Evolutionary conservation across 2,113 vertebrate genomes (phyloP), one percentile per base, ranked within the genome.

Genomic region (Choloepus hoffmanni): DNA sequence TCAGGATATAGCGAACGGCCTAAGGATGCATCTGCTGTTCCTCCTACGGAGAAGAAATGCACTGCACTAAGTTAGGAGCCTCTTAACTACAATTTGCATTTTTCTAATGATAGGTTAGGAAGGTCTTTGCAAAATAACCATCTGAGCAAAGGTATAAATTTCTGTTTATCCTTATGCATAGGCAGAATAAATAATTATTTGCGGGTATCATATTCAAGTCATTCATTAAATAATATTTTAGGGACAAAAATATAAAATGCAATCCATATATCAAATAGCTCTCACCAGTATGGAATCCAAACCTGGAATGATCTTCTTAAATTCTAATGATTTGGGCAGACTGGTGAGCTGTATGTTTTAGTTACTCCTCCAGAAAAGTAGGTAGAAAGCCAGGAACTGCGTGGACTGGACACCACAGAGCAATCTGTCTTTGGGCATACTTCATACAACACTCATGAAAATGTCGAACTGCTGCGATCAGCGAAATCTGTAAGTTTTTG

Each of bases 21-120:
- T 50, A 11, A 70, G 10, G 18, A 33, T 4, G 7, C 92, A 92
- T n/a, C 76, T 94, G n/a, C 58, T 28, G 1, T 40, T 77, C 78
- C 43, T 85, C 18, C 55, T 21, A 11, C 0, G 50, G 70, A 67
- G 76, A 78, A 74, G 15, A 78, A 45, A 11, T 48, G 18, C 16
- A 28, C 2, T 4, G 18, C 23, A 30, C 36, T 92, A 45, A 26
- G 8, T 63, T 48, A 40, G 43, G 24, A 78, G 74, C 21, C 73
- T 45, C 92, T 95, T 92, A 81, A 90, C 30, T n/a, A 78, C 4
- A 30, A 93, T 97, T 88, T 97, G 60, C 81, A 78, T 36, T 96
- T 92, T 96, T 73, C 13, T 62, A 86, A 33, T 70, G 63, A 60
- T 43, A 84, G 23, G 60, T 55, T 50, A 85, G 55, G 24, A 95